A percentile compares a stretch with the other conserved stretches of the same genome.
phyloP scores from a whole-genome alignment of 2,113 vertebrate genomes.

The Lynx canadensis region DNA sequence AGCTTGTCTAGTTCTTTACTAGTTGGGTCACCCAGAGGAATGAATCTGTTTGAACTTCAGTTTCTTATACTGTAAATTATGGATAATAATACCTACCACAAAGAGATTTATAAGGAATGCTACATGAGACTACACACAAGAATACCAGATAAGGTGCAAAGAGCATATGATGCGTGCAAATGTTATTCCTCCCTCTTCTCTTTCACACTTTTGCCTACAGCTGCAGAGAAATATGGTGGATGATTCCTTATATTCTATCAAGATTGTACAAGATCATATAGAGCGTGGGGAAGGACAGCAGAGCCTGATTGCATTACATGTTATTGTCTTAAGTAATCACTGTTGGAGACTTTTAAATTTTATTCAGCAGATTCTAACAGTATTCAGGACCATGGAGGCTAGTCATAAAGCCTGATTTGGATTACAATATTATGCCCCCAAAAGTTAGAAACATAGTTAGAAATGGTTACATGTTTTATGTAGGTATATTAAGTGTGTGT shows the following conservation, averaged over 20 bases:
- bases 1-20: neutral
- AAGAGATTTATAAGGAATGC: neutral
- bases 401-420: neutral
- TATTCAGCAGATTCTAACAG: neutral
- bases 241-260: neutral
- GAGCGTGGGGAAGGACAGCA: neutral
- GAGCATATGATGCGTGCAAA: neutral
- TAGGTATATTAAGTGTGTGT: neutral
- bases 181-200: neutral
- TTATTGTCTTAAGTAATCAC: neutral
- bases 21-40: neutral
- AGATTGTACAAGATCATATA: neutral
- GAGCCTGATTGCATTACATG: neutral
- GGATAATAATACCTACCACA: neutral
- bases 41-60: neutral
- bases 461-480: neutral
- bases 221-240: neutral
- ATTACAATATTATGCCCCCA: neutral
- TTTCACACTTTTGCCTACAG: neutral
- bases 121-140: neutral
- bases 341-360: neutral
- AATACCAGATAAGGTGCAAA: neutral
- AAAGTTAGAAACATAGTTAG: neutral
- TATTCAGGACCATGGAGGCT: neutral
- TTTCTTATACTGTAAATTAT: neutral